These are phyloP conservation scores for Xiphophorus birchmanni DNA, from an alignment of 2,797 vertebrate species.

Conservation along the genomic window DNA sequence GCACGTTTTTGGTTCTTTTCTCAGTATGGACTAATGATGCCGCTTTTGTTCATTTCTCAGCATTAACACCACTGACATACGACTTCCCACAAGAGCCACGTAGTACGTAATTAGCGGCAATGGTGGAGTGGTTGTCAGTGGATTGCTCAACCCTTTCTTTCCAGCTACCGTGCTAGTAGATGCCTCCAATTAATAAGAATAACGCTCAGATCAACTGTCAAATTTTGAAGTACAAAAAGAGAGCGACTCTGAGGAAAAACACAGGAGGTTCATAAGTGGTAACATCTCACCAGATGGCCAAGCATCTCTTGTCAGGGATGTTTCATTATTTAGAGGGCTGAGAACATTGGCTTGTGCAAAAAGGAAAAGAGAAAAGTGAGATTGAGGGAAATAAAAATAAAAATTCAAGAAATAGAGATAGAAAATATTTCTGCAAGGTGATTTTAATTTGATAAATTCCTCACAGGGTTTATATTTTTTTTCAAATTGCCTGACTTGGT, in stretches of 20 bases:
- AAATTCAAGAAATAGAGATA: neutral
- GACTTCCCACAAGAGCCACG: constrained; percentile 51
- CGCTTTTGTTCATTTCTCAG: constrained; percentile 51
- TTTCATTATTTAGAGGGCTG: constrained; percentile 65
- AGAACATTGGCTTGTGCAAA: constrained; percentile 29
- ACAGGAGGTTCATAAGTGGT: constrained; percentile 28
- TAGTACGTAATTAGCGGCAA: constrained; percentile 63
- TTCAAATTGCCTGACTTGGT: constrained; percentile 26
- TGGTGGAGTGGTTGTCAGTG: constrained; percentile 53
- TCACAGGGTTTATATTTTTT: constrained; percentile 1
- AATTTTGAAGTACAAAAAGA: constrained; percentile 5
- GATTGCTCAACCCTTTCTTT: constrained; percentile 47
- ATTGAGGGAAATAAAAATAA: neutral
- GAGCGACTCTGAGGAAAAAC: constrained; percentile 9
- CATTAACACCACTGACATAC: constrained; percentile 51
- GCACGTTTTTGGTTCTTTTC: constrained; percentile 12
- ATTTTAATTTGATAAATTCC: constrained; percentile 7
- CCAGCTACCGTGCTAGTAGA: constrained; percentile 37
- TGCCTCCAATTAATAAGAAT: constrained; percentile 72
- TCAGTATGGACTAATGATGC: constrained; percentile 17
- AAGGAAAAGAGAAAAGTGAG: constrained; percentile 20
- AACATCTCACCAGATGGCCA: constrained; percentile 49
- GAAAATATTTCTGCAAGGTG: neutral
- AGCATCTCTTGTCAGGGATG: constrained; percentile 34
- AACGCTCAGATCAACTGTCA: constrained; percentile 55